These are phyloP conservation scores for Progne subis DNA, from an alignment of 2,113 vertebrate species.

Conservation along the genomic window DNA sequence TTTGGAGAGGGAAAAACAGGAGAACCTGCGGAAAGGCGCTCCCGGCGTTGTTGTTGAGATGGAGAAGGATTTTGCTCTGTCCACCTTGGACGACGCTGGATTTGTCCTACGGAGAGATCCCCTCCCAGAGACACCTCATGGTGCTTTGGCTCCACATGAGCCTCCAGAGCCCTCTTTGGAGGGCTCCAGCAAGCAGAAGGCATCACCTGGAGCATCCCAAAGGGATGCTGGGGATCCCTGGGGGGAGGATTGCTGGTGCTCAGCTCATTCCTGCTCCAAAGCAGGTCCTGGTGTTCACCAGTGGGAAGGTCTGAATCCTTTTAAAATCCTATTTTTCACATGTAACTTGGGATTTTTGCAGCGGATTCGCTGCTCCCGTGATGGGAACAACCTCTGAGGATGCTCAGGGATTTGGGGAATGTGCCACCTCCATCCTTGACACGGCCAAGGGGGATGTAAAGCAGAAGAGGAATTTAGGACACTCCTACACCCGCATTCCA, in stretches of 20 bases:
- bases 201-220: background rate
- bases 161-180: background rate
- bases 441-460: accelerated
- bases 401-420: background rate
- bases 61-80: accelerated
- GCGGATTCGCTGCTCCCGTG: accelerated
- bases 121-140: background rate
- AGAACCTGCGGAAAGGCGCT: background rate
- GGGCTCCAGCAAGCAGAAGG: background rate
- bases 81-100: background rate
- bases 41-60: accelerated
- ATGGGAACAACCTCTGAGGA: background rate
- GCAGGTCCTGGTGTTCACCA: background rate
- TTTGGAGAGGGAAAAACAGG: background rate
- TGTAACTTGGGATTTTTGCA: background rate
- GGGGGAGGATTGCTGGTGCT: background rate
- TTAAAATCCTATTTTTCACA: background rate
- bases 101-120: background rate
- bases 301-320: background rate
- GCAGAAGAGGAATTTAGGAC: background rate
- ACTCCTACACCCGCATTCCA: background rate
- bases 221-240: background rate
- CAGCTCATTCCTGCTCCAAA: background rate
- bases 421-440: background rate
- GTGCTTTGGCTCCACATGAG: background rate